Evolutionary conservation across 1,140 invertebrate species (phyloP).

Genomic region (Chrysomallon squamiferum): DNA sequence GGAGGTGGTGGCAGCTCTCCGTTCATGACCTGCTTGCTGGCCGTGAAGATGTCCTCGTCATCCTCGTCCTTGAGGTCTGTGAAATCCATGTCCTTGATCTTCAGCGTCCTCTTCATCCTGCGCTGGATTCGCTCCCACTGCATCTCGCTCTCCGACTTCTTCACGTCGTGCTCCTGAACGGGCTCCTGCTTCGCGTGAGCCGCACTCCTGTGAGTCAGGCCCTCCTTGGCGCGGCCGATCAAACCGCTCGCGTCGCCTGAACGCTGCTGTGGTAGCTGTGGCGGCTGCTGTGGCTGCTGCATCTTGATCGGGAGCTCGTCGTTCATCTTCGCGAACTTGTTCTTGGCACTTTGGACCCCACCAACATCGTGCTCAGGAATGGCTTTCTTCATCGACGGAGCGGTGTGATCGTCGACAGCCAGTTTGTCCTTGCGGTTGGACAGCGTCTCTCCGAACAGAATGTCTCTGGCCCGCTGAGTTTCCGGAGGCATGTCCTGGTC

Average conservation of each 20-base stretch:
- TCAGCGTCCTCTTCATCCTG: constrained; percentile 80
- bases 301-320: constrained; percentile 31
- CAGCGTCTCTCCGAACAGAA: not conserved
- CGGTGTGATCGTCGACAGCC: constrained; percentile 14
- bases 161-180: constrained; percentile 68
- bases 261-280: too few species aligned
- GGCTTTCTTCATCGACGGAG: constrained; percentile 8
- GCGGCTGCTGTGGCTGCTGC: constrained; percentile 9
- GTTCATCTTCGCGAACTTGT: constrained; percentile 24
- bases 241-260: constrained; percentile 83
- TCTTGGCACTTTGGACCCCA: constrained; percentile 25
- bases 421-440: not conserved
- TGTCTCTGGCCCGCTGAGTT: not conserved
- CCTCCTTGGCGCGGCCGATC: constrained; percentile 92
- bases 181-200: constrained; percentile 49
- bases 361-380: constrained; percentile 11
- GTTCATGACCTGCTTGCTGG: constrained; percentile 36
- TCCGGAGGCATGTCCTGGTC: constrained; percentile 58
- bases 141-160: constrained; percentile 91
- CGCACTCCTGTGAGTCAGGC: constrained; percentile 63
- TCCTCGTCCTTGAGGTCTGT: constrained; percentile 80
- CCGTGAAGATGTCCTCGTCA: constrained; percentile 61
- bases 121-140: constrained; percentile 93
- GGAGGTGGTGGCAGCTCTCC: constrained; percentile 61
- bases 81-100: constrained; percentile 95